Evolutionary conservation across 2,113 vertebrate species (phyloP), one percentile per base, ranked within the genome.

Genomic region (Mugil cephalus): DNA sequence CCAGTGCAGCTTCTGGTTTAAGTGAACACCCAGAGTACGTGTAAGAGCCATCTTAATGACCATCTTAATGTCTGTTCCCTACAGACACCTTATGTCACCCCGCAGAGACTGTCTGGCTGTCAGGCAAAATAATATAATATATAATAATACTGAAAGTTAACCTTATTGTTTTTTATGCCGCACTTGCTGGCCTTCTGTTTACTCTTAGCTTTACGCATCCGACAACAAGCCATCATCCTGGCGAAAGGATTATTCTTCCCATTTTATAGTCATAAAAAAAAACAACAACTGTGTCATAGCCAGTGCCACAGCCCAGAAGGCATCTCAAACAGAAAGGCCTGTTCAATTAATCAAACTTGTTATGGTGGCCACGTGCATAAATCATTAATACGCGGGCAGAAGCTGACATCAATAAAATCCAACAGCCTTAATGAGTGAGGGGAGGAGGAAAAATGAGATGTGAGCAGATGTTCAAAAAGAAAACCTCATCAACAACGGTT

Each of bases 391-490:
- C 40, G 7, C 46, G 51, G 72, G 62, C 61, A 86, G 2, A 84
- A 83, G 70, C 80, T 78, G 86, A 83, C 90, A 88, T 87, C 77
- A 73, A 85, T 85, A 79, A 85, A 89, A 66, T 69, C 64, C 74
- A 83, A 87, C 58, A 15, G 58, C 71, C 72, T 80, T 87, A 89
- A 90, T 87, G 86, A 87, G 77, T 55, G 73, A 71, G 65, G 62
- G 64, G 74, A 55, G 65, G 21, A 10, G 38, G 48, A 54, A 74
- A 69, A 69, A 72, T 30, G 58, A 80, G 69, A 77, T 74, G 60
- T 63, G 79, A 89, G 81, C 91, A 92, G 90, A 90, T 92, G 87
- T 88, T 88, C 83, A 79, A 85, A 84, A 80, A 80, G 76, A 79
- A 87, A 79, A 84, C 62, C 83, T 86, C 85, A 86, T 86, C 76